Percentiles rank a stretch among this genome's conserved stretches.
Conservation (phyloP, 2,797 vertebrate species). For the Diglossa cyanea region DNA sequence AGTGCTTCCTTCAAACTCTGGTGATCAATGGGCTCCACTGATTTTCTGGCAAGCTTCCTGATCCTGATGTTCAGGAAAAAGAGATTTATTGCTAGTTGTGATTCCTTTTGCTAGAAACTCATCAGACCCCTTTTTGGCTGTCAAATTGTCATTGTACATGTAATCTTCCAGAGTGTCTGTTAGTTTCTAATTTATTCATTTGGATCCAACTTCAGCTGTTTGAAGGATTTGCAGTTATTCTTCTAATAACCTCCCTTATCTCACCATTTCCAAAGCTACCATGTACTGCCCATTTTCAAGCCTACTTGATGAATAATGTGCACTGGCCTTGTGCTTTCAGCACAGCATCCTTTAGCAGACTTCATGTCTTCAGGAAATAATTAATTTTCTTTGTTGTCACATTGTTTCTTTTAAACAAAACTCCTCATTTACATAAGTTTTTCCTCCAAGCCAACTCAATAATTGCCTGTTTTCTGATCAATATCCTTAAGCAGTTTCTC, state of each 20-base stretch:
- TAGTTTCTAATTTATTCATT: slow-evolving; percentile 16
- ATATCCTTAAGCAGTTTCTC: not conserved
- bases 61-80: not conserved
- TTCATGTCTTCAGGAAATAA: not conserved
- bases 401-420: not conserved
- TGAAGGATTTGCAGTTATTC: slow-evolving; percentile 31
- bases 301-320: not conserved
- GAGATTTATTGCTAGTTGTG: slow-evolving; percentile 17
- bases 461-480: not conserved
- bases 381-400: not conserved
- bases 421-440: not conserved
- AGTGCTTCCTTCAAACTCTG: not conserved
- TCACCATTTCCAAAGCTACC: not conserved
- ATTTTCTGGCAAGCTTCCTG: slow-evolving; percentile 24
- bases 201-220: not conserved
- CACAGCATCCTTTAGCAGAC: not conserved
- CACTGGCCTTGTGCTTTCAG: not conserved
- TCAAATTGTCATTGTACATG: slow-evolving; percentile 27
- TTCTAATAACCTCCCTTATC: slow-evolving; percentile 42
- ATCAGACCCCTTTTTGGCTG: not conserved
- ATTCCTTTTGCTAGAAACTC: slow-evolving; percentile 26
- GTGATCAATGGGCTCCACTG: not conserved
- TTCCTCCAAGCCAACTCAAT: not conserved
- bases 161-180: slow-evolving; percentile 21
- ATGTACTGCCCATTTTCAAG: slow-evolving; percentile 4